Base-by-base conservation (phyloP, 2,797 vertebrate genomes). In the Centroberyx gerrardi region DNA sequence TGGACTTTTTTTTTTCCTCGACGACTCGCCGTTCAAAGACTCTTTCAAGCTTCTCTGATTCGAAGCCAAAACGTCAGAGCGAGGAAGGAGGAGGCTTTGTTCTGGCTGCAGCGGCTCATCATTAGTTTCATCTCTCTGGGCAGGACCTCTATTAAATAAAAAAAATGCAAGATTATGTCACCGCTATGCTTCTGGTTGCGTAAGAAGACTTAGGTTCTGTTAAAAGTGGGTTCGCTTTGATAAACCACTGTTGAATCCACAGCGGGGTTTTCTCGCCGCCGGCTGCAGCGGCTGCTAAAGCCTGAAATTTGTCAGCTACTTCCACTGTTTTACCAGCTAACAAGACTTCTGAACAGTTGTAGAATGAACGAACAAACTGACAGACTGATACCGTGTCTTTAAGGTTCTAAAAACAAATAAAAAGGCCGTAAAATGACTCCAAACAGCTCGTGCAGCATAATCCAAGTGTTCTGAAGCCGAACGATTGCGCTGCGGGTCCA, bases 81-180 rank as follows among this genome's bases (percentile, higher is more conserved):
- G 77, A 65, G 55, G 73, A 66, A 51, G 72, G 56, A 22, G 8
- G 46, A 36, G 66, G 22, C 79, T 80, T 75, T 82, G 82, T 83
- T 87, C 82, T 80, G 56, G 14, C 80, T 68, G 17, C 72, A 72
- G 63, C 61, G 0, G 81, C 77, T 87, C 83, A 82, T 86, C 80
- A 66, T 71, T 53, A 18, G 54, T 78, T 71, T 80, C 77, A 68
- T 84, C 83, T 71, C 46, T 42, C 22, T 13, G 74, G 64, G 63
- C 76, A 59, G 60, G 72, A 82, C 81, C 82, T 74, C 83, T 78
- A 77, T 85, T 82, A 82, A 67, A 80, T 29, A 73, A 28, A 55
- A 22, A 22, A 22, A 22, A 22, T n/a, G n/a, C n/a, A 80, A 56
- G 64, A 13, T 53, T 8, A 53, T 62, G 72, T 64, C 71, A 42